phyloP scores from a whole-genome alignment of 2,888 invertebrate species.

The Oscheius sp. region DNA sequence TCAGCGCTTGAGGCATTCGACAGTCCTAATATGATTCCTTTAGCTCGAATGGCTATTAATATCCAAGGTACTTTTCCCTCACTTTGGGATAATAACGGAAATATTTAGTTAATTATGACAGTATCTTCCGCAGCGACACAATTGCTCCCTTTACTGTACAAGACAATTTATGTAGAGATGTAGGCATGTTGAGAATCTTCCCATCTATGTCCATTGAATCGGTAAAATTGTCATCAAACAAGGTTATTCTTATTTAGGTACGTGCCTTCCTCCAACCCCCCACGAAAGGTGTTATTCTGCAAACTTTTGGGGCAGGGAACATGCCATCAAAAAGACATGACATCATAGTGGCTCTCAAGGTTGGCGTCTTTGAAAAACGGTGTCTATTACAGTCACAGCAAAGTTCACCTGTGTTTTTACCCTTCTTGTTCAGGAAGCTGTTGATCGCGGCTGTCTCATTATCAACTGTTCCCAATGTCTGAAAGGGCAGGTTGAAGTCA shows the following conservation, averaged over 20 bases:
- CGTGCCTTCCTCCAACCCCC: conserved; percentile 80
- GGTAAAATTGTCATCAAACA: conserved; percentile 74
- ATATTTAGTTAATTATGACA: conserved; percentile 79
- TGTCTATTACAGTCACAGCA: neutral
- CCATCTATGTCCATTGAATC: conserved; percentile 89
- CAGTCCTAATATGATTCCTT: conserved; percentile 86
- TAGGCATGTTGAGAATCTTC: conserved; percentile 87
- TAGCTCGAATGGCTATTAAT: conserved; percentile 86
- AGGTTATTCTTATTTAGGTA: conserved; percentile 73
- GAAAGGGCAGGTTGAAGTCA: conserved; percentile 83
- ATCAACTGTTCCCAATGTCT: conserved; percentile 92
- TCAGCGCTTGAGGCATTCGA: conserved; percentile 84
- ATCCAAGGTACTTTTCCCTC: conserved; percentile 78
- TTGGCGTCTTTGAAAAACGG: neutral
- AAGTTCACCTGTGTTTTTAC: neutral
- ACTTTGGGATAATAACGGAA: neutral
- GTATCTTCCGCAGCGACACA: conserved; percentile 79
- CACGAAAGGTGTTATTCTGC: conserved; percentile 86
- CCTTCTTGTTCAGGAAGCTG: conserved; percentile 56
- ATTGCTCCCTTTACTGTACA: conserved; percentile 79
- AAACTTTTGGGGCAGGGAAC: conserved; percentile 93
- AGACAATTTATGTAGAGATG: conserved; percentile 84
- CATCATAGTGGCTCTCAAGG: conserved; percentile 80
- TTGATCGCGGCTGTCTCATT: conserved; percentile 81
- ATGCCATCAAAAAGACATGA: conserved; percentile 87